Conservation (phyloP, 1,140 invertebrate species). For the Drosophila bipectinata region DNA sequence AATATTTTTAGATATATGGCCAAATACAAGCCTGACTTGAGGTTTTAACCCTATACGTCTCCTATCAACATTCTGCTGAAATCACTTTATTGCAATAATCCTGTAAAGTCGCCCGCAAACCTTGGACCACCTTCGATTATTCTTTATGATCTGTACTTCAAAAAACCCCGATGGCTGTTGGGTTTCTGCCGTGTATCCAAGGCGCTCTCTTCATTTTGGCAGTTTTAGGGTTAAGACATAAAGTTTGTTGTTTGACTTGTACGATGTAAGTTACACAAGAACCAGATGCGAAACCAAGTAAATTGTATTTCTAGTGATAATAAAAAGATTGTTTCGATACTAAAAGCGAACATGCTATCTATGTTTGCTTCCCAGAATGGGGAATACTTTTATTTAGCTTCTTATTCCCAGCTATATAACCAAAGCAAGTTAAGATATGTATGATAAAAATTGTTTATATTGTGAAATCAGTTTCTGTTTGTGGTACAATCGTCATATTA, state of each 20-base stretch:
- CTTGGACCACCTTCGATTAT: neutral
- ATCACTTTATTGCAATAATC: slow-evolving; percentile 18
- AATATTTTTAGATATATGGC: slow-evolving; percentile 92
- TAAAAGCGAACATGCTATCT: neutral
- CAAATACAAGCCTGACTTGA: slow-evolving; percentile 95
- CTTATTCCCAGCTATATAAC: neutral
- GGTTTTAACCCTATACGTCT: slow-evolving; percentile 87
- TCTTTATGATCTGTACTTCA: slow-evolving; percentile 2
- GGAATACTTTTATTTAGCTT: too few relatives aligned
- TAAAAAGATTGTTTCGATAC: slow-evolving; percentile 42
- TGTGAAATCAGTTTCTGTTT: slow-evolving; percentile 7
- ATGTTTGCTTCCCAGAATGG: too few relatives aligned
- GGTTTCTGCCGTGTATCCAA: neutral
- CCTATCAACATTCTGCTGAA: neutral
- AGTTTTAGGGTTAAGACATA: slow-evolving; percentile 32
- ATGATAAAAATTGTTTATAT: slow-evolving; percentile 16
- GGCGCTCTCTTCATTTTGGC: slow-evolving; percentile 4
- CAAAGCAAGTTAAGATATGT: neutral
- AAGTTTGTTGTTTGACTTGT: slow-evolving; percentile 59
- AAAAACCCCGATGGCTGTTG: slow-evolving; percentile 4
- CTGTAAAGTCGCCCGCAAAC: neutral
- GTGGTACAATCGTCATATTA: slow-evolving; percentile 28
- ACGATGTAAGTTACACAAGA: slow-evolving; percentile 58
- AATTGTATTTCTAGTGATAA: slow-evolving; percentile 65
- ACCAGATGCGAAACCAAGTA: slow-evolving; percentile 41